Evolutionary conservation across 2,797 vertebrate genomes (phyloP).

Genomic region (Hyperoplus lanceolatus): DNA sequence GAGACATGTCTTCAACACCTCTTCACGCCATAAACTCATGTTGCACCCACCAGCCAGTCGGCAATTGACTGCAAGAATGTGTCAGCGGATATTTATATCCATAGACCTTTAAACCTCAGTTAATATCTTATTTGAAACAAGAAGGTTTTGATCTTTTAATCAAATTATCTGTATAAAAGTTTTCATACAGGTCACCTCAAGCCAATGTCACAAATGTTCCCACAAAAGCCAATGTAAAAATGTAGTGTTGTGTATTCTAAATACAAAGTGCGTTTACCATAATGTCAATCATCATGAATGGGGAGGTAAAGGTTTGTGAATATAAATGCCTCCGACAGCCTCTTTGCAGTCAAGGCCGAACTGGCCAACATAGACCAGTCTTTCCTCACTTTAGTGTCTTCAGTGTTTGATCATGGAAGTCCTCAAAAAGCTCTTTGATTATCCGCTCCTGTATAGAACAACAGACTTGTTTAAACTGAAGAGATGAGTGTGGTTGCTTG

Average conservation of each 20-base stretch:
- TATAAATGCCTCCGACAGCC: slow-evolving; percentile 59
- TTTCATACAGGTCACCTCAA: slow-evolving; percentile 2
- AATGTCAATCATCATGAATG: slow-evolving; percentile 13
- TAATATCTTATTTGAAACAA: neutral
- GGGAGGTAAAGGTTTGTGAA: slow-evolving; percentile 38
- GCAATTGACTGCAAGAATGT: slow-evolving; percentile 54
- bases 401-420: slow-evolving; percentile 25
- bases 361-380: slow-evolving; percentile 69
- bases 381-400: slow-evolving; percentile 65
- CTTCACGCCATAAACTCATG: slow-evolving; percentile 67
- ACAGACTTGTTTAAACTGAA: slow-evolving; percentile 40
- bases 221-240: neutral
- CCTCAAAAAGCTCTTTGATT: slow-evolving; percentile 24
- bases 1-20: slow-evolving; percentile 70
- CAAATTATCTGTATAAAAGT: neutral
- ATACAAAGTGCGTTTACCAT: neutral
- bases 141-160: neutral
- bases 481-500: slow-evolving; percentile 67
- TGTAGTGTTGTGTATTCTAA: neutral
- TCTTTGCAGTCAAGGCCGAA: slow-evolving; percentile 61
- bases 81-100: slow-evolving; percentile 58
- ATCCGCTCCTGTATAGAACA: slow-evolving; percentile 6
- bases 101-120: slow-evolving; percentile 24
- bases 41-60: slow-evolving; percentile 68
- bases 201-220: neutral